phyloP scores from a whole-genome alignment of 2,797 vertebrate genomes.

The Chelon labrosus region DNA sequence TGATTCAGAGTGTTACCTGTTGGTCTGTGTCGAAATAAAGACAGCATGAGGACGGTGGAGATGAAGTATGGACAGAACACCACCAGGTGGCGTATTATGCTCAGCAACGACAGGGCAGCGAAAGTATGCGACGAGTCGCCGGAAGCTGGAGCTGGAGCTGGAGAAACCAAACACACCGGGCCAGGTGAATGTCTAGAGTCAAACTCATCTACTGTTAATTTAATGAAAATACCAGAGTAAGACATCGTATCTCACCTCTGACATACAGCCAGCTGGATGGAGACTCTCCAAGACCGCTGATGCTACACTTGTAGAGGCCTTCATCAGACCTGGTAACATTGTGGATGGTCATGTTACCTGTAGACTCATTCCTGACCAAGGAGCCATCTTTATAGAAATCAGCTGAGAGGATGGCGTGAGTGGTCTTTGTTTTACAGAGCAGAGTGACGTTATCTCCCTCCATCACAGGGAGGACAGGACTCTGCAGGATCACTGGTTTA shows the following conservation, averaged over 20 bases:
- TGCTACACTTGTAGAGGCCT: too few relatives aligned
- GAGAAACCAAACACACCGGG: background rate
- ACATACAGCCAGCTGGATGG: conserved; percentile 28
- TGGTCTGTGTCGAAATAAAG: background rate
- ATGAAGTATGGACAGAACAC: conserved; percentile 7
- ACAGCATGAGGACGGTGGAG: conserved; percentile 1
- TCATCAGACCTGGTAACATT: too few relatives aligned
- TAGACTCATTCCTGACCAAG: too few relatives aligned
- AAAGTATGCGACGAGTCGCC: too few relatives aligned
- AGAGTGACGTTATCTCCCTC: too few relatives aligned
- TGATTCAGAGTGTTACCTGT: conserved; percentile 1
- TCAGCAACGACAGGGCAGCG: background rate
- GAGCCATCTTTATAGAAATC: too few relatives aligned
- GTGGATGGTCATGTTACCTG: too few relatives aligned
- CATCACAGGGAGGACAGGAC: background rate
- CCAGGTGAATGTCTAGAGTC: too few relatives aligned
- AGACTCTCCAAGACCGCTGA: conserved; percentile 1
- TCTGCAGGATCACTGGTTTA: background rate
- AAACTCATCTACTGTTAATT: too few relatives aligned
- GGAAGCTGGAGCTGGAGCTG: background rate
- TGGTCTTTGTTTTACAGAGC: too few relatives aligned
- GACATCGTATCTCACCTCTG: background rate
- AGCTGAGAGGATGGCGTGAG: too few relatives aligned
- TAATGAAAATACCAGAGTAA: too few relatives aligned
- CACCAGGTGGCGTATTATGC: background rate